A percentile compares a stretch with the other conserved stretches of the same genome.
phyloP scores from a whole-genome alignment of 2,797 vertebrate species.

The Rhyacichthys aspro region DNA sequence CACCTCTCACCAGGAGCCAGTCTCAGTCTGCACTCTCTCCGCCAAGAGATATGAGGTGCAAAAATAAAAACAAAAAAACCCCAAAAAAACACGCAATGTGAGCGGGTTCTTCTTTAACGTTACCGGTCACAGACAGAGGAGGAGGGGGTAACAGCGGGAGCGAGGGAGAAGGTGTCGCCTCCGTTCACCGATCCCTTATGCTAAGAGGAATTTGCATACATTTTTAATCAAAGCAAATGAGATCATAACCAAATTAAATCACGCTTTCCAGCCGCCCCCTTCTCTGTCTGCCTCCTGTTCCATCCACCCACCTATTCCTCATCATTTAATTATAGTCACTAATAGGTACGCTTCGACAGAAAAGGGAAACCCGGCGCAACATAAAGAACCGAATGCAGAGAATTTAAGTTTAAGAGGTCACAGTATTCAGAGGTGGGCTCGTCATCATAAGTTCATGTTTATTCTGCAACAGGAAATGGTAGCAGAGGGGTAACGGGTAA shows the following conservation, averaged over 20 bases:
- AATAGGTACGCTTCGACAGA: conserved; percentile 75
- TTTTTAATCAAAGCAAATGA: conserved; percentile 89
- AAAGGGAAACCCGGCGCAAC: conserved; percentile 40
- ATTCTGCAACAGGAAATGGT: no score
- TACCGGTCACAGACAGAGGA: conserved; percentile 53
- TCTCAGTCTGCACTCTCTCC: conserved; percentile 37
- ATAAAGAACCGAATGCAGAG: conserved; percentile 43
- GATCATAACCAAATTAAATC: conserved; percentile 87
- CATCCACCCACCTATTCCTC: conserved; percentile 78
- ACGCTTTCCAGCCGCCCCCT: conserved; percentile 78
- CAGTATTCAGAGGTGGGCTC: no score
- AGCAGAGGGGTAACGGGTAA: no score
- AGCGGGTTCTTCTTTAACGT: conserved; percentile 20
- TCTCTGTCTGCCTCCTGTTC: conserved; percentile 74
- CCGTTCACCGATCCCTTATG: conserved; percentile 79
- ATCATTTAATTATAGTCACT: conserved; percentile 79
- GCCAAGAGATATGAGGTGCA: conserved; percentile 57
- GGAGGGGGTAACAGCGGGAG: conserved; percentile 39
- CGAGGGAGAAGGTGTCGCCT: conserved; percentile 65
- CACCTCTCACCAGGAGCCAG: conserved; percentile 38
- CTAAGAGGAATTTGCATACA: conserved; percentile 86
- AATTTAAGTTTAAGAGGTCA: conserved; percentile 9
- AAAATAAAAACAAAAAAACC: no score
- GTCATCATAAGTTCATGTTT: no score
- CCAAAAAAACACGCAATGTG: conserved; percentile 53